Conservation (phyloP, 2,888 invertebrate genomes). For the Busseola fusca region DNA sequence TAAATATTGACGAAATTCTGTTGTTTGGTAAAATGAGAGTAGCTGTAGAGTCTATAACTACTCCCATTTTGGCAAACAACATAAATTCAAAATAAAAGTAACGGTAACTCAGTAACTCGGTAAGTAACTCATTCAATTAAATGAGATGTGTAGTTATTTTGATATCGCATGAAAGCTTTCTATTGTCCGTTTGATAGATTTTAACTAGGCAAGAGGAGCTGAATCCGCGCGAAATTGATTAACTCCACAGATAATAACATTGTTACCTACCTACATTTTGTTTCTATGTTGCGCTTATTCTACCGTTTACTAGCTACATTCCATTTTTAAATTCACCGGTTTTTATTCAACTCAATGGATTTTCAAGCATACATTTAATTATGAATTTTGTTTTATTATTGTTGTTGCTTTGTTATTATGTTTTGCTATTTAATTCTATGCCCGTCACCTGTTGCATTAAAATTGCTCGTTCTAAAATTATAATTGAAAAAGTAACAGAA, state of each 20-base stretch:
- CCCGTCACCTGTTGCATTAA: not conserved
- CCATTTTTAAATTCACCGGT: constrained; percentile 11
- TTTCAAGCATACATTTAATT: constrained; percentile 14
- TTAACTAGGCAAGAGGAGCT: constrained; percentile 36
- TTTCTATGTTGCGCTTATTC: constrained; percentile 15
- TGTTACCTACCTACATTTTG: constrained; percentile 38
- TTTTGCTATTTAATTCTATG: not conserved
- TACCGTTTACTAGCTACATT: constrained; percentile 10
- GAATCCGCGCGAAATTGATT: constrained; percentile 60
- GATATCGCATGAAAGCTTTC: constrained; percentile 50
- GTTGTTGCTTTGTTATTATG: not conserved
- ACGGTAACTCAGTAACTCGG: too few species aligned
- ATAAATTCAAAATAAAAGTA: constrained; percentile 1
- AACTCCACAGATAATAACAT: constrained; percentile 41
- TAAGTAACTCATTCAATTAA: constrained; percentile 36
- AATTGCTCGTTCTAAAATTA: not conserved
- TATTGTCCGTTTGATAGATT: constrained; percentile 41
- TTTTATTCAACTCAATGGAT: constrained; percentile 6
- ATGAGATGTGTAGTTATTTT: constrained; percentile 28
- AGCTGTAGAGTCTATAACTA: not conserved
- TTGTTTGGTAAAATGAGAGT: too few species aligned
- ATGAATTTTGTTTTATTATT: constrained; percentile 1
- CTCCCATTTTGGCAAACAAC: not conserved
- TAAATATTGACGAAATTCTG: too few species aligned
- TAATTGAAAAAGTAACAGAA: too few species aligned